Evolutionary conservation across 2,888 invertebrate genomes (phyloP), one percentile per base, ranked within the genome.

Genomic region (Agrochola macilenta): DNA sequence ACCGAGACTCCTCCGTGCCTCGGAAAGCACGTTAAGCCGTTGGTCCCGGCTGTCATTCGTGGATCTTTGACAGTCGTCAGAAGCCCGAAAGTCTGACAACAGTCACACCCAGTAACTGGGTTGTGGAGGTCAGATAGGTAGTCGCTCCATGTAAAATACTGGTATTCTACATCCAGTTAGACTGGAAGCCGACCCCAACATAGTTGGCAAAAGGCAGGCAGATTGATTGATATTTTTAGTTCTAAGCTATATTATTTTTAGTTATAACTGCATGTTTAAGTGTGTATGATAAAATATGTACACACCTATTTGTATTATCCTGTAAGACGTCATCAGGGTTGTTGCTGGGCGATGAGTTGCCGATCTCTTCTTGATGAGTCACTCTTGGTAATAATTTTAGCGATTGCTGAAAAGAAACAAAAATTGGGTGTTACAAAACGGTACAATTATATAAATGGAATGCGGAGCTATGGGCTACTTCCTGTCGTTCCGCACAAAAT

Each of bases 331-430:
- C 79, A 69, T 83, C 81, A 52, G 80, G 69, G 14, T 78, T 79
- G 46, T 77, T 83, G 72, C 63, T 70, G 17, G 80, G 71, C 1
- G 78, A 57, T 58, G 79, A 78, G 12, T n/a, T 72, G 58, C 63
- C 23, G 26, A 68, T 70, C 43, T 86, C 75, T 60, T 89, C 81
- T 20, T 72, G 83, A 58, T 85, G 81, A 8, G 84, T 76, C 11
- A 85, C 82, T 77, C 86, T 79, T 64, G 89, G 73, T 57, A 89
- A 80, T 30, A 90, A 76, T 46, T 83, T 87, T 23, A 91, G 75
- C 0, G 89, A 88, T 79, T 91, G 89, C 90, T 91, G 88, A 4
- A 74, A 77, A 57, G 0, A 26, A 76, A 71, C 23, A 43, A 49
- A 63, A 35, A 5, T 1, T 35, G 54, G 26, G 11, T 49, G 23